phyloP scores from a whole-genome alignment of 1,140 invertebrate genomes.

The Drosophila bocqueti region DNA sequence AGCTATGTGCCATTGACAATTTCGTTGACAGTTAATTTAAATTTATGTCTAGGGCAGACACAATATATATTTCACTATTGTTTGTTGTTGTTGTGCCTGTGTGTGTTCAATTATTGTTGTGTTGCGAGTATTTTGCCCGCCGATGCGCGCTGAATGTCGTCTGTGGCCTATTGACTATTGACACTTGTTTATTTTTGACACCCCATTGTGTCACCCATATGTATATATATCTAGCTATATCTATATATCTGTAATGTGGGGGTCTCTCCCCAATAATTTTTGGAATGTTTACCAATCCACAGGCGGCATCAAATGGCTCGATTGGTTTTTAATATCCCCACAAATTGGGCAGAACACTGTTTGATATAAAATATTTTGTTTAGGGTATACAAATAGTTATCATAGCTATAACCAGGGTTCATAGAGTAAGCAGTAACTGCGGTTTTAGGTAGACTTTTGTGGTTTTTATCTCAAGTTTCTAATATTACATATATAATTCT shows the following conservation, averaged over 20 bases:
- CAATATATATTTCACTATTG: conserved; percentile 66
- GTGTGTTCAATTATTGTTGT: conserved; percentile 57
- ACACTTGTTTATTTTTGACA: conserved; percentile 80
- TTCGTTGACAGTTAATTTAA: conserved; percentile 76
- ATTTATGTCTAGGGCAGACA: conserved; percentile 77
- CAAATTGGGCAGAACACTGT: conserved; percentile 30
- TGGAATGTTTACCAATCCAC: conserved; percentile 44
- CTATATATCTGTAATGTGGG: conserved; percentile 4
- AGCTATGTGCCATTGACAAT: conserved; percentile 66
- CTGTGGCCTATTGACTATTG: conserved; percentile 68
- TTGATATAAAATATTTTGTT: neutral
- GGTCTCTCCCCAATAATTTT: conserved; percentile 22
- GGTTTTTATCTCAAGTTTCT: conserved; percentile 11
- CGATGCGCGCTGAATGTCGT: conserved; percentile 22
- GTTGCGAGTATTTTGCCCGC: conserved; percentile 17
- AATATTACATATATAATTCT: conserved; percentile 13
- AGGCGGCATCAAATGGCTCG: conserved; percentile 33
- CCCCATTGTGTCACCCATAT: conserved; percentile 48
- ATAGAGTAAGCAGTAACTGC: conserved; percentile 5
- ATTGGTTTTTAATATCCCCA: conserved; percentile 38
- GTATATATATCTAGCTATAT: conserved; percentile 13
- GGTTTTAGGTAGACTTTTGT: conserved; percentile 25
- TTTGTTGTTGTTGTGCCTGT: conserved; percentile 6
- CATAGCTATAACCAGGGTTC: neutral
- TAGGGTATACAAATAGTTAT: conserved; percentile 23